phyloP scores from a whole-genome alignment of 2,797 vertebrate species.

The Scyliorhinus canicula region DNA sequence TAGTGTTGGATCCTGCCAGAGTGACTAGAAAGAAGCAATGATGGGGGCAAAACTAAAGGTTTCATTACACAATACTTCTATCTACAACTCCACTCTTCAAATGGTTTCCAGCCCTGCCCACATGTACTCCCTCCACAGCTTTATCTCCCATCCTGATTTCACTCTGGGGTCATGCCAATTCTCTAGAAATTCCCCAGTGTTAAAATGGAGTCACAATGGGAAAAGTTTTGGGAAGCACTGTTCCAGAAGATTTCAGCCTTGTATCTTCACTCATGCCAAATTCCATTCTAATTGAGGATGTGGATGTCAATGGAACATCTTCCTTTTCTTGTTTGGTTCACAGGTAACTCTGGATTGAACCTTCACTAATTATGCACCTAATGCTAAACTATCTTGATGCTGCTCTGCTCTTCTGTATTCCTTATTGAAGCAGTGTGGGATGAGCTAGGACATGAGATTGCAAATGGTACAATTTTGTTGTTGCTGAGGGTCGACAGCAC shows the following conservation, averaged over 20 bases:
- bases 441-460: neutral
- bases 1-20: too few species aligned
- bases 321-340: neutral
- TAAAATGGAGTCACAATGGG: too few species aligned
- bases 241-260: neutral
- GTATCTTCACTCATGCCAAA: neutral
- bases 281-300: neutral
- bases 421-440: neutral
- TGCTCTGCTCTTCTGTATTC: neutral
- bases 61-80: too few species aligned
- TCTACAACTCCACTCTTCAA: too few species aligned
- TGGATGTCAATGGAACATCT: neutral
- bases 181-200: too few species aligned
- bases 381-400: neutral
- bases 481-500: neutral
- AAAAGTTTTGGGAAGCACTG: too few species aligned
- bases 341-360: neutral
- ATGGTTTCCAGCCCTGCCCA: too few species aligned
- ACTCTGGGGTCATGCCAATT: too few species aligned
- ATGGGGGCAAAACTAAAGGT: too few species aligned
- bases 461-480: neutral
- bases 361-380: neutral
- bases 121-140: too few species aligned
- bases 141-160: too few species aligned
- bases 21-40: too few species aligned